Percentiles rank a stretch among this genome's conserved stretches.
Evolutionary conservation across 2,888 invertebrate genomes (phyloP).

Genomic region (Euzetes globulus): DNA sequence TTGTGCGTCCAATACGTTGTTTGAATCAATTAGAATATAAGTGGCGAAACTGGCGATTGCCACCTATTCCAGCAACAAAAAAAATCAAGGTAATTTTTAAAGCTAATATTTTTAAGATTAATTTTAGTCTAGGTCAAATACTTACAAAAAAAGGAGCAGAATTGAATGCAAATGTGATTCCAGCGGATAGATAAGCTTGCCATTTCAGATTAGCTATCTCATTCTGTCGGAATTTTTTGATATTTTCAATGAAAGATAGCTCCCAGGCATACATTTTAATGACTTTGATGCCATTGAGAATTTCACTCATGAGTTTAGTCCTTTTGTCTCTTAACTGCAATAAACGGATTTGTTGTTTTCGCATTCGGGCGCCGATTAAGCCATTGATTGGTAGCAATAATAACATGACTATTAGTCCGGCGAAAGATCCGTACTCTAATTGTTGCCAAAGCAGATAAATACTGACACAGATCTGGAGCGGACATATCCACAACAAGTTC

Average conservation of each 20-base stretch:
- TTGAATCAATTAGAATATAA: conserved; percentile 23
- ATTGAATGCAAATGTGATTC: background rate
- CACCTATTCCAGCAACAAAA: too few species aligned
- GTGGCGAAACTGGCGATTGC: conserved; percentile 32
- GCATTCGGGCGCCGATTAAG: conserved; percentile 71
- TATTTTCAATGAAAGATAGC: conserved; percentile 62
- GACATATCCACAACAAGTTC: conserved; percentile 79
- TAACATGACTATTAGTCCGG: conserved; percentile 85
- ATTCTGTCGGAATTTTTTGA: background rate
- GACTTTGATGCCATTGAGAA: conserved; percentile 76
- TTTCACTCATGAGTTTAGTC: conserved; percentile 87
- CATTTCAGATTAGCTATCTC: background rate
- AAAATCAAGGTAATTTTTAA: too few species aligned
- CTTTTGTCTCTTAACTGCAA: conserved; percentile 90
- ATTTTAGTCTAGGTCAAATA: too few species aligned
- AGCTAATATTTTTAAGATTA: too few species aligned
- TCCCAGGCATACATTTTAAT: conserved; percentile 93
- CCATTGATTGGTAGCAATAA: conserved; percentile 83
- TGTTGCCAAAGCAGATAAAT: conserved; percentile 63
- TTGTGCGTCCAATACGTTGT: conserved; percentile 36
- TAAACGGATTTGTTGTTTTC: conserved; percentile 65
- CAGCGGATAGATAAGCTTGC: background rate
- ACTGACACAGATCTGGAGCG: conserved; percentile 75
- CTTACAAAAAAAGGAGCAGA: background rate
- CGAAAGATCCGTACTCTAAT: conserved; percentile 59